phyloP scores from a whole-genome alignment of 64 coral and sea anemone species.

The Anthopleura sola region DNA sequence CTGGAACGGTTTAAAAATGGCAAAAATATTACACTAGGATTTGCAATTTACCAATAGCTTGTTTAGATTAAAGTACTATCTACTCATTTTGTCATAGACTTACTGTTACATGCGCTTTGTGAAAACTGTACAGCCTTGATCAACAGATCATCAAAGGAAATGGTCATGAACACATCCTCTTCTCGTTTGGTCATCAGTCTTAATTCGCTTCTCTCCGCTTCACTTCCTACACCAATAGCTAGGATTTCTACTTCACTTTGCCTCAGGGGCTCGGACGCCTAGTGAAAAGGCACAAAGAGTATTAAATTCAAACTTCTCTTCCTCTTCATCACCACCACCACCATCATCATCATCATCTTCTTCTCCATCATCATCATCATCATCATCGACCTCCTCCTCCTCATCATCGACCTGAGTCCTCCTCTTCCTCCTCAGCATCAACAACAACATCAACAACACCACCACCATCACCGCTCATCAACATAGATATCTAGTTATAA shows the following conservation, averaged over 20 bases:
- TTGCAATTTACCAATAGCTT: too few species aligned
- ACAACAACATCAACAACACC: too few species aligned
- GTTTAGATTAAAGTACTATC: too few species aligned
- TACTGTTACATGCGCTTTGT: constrained; percentile 10
- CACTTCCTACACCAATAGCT: constrained; percentile 48
- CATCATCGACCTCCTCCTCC: neutral
- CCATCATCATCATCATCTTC: neutral
- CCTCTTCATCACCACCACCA: neutral
- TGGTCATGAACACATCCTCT: constrained; percentile 27
- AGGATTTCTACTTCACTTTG: constrained; percentile 29
- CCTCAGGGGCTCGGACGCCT: neutral
- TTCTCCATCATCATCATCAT: neutral
- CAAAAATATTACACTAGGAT: too few species aligned
- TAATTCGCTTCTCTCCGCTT: constrained; percentile 18
- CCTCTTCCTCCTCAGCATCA: neutral
- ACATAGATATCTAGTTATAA: too few species aligned
- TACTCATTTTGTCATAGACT: neutral
- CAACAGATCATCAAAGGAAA: constrained; percentile 5
- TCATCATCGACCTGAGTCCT: too few species aligned
- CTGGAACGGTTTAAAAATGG: neutral
- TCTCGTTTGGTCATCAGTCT: constrained; percentile 25
- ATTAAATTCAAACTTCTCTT: neutral
- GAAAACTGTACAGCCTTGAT: neutral
- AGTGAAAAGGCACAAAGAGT: neutral
- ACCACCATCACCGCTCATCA: neutral